Conservation (phyloP, 2,113 vertebrate genomes). For the Arizona elegans region DNA sequence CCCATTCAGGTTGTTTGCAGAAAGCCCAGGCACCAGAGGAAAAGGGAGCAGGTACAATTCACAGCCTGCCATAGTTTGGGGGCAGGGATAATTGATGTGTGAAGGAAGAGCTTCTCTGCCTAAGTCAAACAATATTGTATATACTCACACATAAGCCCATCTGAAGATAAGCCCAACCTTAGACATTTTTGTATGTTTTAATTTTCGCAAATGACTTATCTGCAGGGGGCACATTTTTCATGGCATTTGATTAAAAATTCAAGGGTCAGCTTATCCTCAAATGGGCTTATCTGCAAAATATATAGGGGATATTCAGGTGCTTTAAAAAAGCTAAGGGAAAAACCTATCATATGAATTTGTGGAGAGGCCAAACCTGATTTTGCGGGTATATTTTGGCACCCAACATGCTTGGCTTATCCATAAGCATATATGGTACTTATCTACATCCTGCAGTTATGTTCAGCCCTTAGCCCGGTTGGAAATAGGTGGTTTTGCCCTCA, state of each 20-base stretch:
- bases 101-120: neutral
- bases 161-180: neutral
- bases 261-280: neutral
- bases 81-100: neutral
- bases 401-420: neutral
- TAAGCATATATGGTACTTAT: neutral
- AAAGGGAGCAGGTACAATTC: neutral
- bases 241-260: neutral
- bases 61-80: neutral
- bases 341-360: neutral
- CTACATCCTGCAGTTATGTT: neutral
- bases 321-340: neutral
- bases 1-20: neutral
- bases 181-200: neutral
- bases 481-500: neutral
- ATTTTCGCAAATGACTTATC: neutral
- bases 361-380: neutral
- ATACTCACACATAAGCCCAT: neutral
- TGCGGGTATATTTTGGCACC: neutral
- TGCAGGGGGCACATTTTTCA: neutral
- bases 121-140: neutral
- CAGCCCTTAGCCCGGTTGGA: neutral
- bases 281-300: neutral
- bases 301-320: neutral
- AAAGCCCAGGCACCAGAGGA: neutral